phyloP scores from a whole-genome alignment of 2,113 vertebrate species.

The Chionodraco myersi region DNA sequence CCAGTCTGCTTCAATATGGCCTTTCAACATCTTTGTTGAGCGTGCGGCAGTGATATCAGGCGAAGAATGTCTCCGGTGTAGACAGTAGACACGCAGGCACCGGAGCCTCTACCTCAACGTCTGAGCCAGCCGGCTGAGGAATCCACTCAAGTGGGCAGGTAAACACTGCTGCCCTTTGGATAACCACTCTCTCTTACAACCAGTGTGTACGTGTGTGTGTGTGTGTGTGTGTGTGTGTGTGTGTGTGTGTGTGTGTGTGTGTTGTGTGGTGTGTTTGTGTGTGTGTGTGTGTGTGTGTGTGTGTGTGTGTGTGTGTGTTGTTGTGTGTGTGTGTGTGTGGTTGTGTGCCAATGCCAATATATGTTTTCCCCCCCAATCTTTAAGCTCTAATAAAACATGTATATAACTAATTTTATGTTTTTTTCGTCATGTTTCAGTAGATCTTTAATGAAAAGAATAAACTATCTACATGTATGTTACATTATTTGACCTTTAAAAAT shows the following conservation, averaged over 20 bases:
- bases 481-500: neutral
- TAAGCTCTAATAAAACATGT: too few species aligned
- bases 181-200: constrained; percentile 46
- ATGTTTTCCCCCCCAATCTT: too few species aligned
- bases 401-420: too few species aligned
- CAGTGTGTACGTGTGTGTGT: constrained; percentile 18
- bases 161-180: constrained; percentile 74
- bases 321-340: neutral
- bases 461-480: neutral
- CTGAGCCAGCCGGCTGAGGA: constrained; percentile 71
- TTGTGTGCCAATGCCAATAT: too few species aligned
- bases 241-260: neutral
- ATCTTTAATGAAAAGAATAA: neutral
- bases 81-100: constrained; percentile 78
- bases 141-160: constrained; percentile 75
- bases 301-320: neutral
- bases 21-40: constrained; percentile 80
- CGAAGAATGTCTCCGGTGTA: constrained; percentile 76
- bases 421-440: neutral
- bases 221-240: constrained; percentile 12
- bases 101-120: constrained; percentile 64
- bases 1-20: constrained; percentile 59
- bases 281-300: constrained; percentile 27
- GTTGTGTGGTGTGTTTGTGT: neutral
- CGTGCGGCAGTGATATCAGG: constrained; percentile 64